These are phyloP conservation scores for Sepiola atlantica DNA, from an alignment of 2,888 invertebrate genomes.

Conservation along the genomic window DNA sequence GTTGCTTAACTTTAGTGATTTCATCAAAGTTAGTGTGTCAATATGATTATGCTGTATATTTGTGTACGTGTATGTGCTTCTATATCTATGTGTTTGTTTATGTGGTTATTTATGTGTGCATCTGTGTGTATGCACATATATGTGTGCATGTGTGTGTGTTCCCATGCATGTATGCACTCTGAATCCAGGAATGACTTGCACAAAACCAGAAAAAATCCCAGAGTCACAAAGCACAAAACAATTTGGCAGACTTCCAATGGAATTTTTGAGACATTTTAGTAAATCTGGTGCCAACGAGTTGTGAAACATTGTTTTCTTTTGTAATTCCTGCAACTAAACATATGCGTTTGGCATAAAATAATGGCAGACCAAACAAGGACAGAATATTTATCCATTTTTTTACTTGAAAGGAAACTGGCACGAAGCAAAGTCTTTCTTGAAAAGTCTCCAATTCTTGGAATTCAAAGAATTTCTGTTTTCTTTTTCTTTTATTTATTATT, in stretches of 20 bases:
- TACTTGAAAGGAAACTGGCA: background rate
- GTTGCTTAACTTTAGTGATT: background rate
- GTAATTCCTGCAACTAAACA: background rate
- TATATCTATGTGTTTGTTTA: background rate
- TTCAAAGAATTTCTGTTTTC: background rate
- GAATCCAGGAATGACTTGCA: background rate
- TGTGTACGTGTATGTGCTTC: background rate
- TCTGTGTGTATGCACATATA: background rate
- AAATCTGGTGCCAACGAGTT: background rate
- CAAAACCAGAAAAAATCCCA: background rate
- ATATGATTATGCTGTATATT: background rate
- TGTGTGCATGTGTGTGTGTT: background rate
- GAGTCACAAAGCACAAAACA: background rate
- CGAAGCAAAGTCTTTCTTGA: background rate
- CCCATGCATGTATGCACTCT: background rate
- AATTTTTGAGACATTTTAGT: background rate
- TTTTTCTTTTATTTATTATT: background rate
- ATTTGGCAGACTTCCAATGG: background rate
- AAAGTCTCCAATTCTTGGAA: background rate
- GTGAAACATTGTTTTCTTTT: constrained; percentile 32
- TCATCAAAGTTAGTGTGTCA: background rate
- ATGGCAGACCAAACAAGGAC: background rate
- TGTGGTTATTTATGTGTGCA: background rate
- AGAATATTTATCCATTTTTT: background rate
- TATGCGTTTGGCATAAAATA: background rate